Evolutionary conservation across 1,140 invertebrate genomes (phyloP), one percentile per base, ranked within the genome.

Genomic region (Calephelis virginiensis): DNA sequence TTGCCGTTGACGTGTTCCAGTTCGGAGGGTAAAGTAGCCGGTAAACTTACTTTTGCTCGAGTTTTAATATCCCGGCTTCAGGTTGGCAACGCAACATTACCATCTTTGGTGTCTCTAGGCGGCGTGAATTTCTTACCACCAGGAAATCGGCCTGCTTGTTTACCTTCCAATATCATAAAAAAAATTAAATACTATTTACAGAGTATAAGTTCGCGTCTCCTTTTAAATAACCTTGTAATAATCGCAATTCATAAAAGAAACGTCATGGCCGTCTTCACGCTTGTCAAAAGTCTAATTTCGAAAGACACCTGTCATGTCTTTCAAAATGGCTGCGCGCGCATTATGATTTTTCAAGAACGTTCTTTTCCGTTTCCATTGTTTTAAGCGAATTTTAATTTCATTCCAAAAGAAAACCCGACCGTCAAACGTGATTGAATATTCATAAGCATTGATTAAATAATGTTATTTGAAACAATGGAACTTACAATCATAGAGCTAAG

Each of bases 171-270:
- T 28, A 28, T 28, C 28, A 28, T 28, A 28, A 28, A 28, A 28
- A 28, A 28, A 28, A 5, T 43, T 43, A 9, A 43, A 43, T 8
- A 43, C 40, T 43, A 9, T 43, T 43, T 43, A 43, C 40, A 56
- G 9, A 12, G 37, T 6, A 8, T 10, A 56, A 43, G 40, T 11
- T 37, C 17, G 12, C 11, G 1, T 59, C 28, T 59, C 28, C 7
- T 59, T 59, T 59, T 38, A 59, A 59, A 59, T 59, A 38, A 59
- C 53, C 53, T 59, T 59, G 53, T n/a, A 59, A 59, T 59, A 59
- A 59, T 59, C 53, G 53, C 53, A 38, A 59, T 59, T 59, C 53
- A 59, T 38, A 59, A n/a, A 37, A 59, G 28, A 59, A 59, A 59
- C 53, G 53, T 59, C 53, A 59, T 14, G 53, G 53, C 53, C 53